Conservation (phyloP, 2,888 invertebrate species). For the Proisotoma minuta region DNA sequence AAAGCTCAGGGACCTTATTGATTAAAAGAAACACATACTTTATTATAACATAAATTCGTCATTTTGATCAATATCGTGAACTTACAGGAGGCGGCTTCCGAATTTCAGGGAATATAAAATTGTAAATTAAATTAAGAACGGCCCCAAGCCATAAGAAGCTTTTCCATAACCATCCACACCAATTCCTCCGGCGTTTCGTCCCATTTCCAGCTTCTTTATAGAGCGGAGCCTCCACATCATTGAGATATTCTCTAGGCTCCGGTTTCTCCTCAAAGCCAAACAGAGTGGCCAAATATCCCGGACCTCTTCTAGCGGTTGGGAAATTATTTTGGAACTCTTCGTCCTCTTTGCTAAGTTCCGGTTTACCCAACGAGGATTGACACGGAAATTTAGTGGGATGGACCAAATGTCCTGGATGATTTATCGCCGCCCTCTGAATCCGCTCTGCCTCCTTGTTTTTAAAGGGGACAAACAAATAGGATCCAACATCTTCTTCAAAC, state of each 20-base stretch:
- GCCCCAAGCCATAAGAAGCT: not conserved
- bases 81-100: slow-evolving; percentile 9
- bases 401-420: slow-evolving; percentile 18
- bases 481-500: slow-evolving; percentile 25
- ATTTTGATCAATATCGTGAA: too few species aligned
- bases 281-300: slow-evolving; percentile 32
- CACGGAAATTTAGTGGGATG: slow-evolving; percentile 21
- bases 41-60: not conserved
- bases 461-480: slow-evolving; percentile 26
- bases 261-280: slow-evolving; percentile 36
- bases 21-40: not conserved
- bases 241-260: slow-evolving; percentile 12
- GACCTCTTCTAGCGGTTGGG: slow-evolving; percentile 24
- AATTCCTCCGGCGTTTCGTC: not conserved
- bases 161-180: not conserved
- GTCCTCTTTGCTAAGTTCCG: slow-evolving; percentile 19
- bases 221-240: slow-evolving; percentile 29
- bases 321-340: slow-evolving; percentile 34
- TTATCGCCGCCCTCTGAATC: slow-evolving; percentile 15
- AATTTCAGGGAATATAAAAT: slow-evolving; percentile 22
- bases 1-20: slow-evolving; percentile 36
- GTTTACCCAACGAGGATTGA: not conserved
- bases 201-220: slow-evolving; percentile 9
- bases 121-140: not conserved
- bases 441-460: slow-evolving; percentile 17